A percentile compares a stretch with the other conserved stretches of the same genome.
These are phyloP conservation scores for Cephus cinctus DNA, from an alignment of 1,140 invertebrate genomes.

Conservation along the genomic window DNA sequence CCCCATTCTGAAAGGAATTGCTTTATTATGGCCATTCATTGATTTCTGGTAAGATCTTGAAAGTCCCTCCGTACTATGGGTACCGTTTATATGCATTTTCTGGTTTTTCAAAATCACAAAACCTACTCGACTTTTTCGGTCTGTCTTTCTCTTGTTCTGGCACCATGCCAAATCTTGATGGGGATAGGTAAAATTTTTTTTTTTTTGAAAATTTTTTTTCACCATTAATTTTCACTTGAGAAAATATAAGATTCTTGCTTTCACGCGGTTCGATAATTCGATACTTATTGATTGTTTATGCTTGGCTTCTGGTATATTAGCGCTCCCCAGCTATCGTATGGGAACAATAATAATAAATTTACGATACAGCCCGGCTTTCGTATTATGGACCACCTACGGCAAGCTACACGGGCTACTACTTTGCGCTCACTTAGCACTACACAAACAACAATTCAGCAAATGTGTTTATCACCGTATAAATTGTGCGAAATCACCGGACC, in stretches of 20 bases:
- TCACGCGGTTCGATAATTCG: neutral
- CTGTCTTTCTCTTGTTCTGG: no score
- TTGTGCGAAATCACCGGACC: constrained; percentile 33
- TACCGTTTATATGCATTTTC: constrained; percentile 23
- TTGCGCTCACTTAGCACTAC: constrained; percentile 47
- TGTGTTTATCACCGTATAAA: constrained; percentile 31
- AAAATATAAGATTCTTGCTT: no score
- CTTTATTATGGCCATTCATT: no score
- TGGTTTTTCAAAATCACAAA: constrained; percentile 30
- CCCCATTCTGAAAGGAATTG: no score
- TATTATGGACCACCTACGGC: constrained; percentile 38
- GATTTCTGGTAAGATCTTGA: neutral
- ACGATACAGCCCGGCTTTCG: neutral
- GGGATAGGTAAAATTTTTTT: no score
- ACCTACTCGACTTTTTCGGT: no score
- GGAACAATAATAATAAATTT: constrained; percentile 9
- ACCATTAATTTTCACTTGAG: no score
- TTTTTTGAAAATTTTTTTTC: neutral
- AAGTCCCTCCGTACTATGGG: constrained; percentile 16
- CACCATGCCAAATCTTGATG: no score
- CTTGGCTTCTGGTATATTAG: no score
- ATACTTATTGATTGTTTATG: no score
- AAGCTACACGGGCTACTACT: constrained; percentile 46
- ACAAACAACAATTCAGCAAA: constrained; percentile 37
- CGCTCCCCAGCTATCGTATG: no score